These are phyloP conservation scores for Hyposoter dolosus DNA, from an alignment of 2,888 invertebrate species.

Conservation along the genomic window DNA sequence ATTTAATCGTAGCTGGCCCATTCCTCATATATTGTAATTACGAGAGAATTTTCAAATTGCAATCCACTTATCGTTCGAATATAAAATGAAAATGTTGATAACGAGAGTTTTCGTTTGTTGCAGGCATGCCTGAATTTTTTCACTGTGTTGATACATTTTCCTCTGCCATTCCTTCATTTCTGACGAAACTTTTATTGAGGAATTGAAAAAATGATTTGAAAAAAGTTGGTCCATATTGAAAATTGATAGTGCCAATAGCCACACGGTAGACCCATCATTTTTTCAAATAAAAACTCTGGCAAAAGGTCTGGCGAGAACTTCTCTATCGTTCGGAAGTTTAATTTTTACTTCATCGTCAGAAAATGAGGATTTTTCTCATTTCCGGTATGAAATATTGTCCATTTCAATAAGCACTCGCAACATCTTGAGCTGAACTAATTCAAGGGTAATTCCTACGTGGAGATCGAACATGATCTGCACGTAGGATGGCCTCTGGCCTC, in stretches of 20 bases:
- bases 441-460: background rate
- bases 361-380: background rate
- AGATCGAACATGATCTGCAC: background rate
- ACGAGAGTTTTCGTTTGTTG: background rate
- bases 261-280: background rate
- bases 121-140: background rate
- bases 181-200: background rate
- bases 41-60: conserved; percentile 36
- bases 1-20: conserved; percentile 26
- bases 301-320: background rate
- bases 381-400: background rate
- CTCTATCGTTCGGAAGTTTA: background rate
- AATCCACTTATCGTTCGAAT: conserved; percentile 2
- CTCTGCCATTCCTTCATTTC: background rate
- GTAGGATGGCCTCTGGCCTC: background rate
- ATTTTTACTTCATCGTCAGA: background rate
- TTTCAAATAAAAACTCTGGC: background rate
- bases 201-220: background rate
- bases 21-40: conserved; percentile 2
- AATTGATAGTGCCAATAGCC: background rate
- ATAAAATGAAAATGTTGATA: conserved; percentile 31
- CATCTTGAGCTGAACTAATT: background rate
- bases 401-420: background rate
- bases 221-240: background rate
- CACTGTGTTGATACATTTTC: background rate